phyloP scores from a whole-genome alignment of 1,140 invertebrate genomes.

The Tetragonula clypearis region DNA sequence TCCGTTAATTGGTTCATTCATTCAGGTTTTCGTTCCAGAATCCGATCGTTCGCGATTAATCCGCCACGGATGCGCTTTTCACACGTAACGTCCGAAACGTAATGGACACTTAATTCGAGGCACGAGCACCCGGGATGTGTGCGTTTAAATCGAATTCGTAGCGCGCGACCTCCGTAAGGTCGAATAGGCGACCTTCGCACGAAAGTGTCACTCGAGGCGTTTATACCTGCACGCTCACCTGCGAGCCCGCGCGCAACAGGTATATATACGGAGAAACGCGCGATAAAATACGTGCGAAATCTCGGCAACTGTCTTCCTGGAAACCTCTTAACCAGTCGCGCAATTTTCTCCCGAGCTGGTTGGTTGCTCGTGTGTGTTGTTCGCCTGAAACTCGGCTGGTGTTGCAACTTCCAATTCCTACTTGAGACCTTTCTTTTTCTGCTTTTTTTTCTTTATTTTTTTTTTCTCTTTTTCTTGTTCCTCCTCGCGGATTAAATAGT shows the following conservation, averaged over 20 bases:
- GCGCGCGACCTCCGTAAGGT: conserved; percentile 54
- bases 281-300: conserved; percentile 50
- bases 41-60: background rate
- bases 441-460: background rate
- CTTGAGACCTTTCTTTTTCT: background rate
- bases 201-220: conserved; percentile 53
- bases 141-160: conserved; percentile 32
- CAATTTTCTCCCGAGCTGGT: background rate
- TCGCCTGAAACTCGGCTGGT: background rate
- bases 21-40: background rate
- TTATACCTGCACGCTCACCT: conserved; percentile 30
- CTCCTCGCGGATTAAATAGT: background rate
- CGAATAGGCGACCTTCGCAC: conserved; percentile 55
- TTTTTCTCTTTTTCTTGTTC: background rate
- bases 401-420: background rate
- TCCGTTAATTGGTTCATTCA: conserved; percentile 22
- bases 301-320: conserved; percentile 33
- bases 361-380: background rate
- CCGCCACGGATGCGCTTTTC: background rate
- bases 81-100: background rate
- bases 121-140: background rate
- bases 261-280: conserved; percentile 14
- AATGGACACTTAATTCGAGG: background rate
- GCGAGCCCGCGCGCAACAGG: conserved; percentile 18
- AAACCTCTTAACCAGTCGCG: conserved; percentile 33